A percentile compares a stretch with the other conserved stretches of the same genome.
Conservation (phyloP, 2,888 invertebrate species). For the Chalcosyrphus nemorum region DNA sequence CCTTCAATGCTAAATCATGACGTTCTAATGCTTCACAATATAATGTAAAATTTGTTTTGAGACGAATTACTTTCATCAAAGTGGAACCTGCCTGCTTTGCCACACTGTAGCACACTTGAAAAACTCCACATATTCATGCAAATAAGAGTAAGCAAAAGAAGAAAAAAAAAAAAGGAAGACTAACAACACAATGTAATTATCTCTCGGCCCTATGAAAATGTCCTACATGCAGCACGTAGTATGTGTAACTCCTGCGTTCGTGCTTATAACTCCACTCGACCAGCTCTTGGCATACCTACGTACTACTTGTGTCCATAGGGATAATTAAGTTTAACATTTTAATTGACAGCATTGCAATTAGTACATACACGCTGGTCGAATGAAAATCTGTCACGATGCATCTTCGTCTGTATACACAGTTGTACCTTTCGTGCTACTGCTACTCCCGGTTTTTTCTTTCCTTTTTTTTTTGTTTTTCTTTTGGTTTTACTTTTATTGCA, state of each 20-base stretch:
- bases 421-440: constrained; percentile 12
- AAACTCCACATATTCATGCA: constrained; percentile 5
- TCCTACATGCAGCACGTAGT: constrained; percentile 18
- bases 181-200: constrained; percentile 63
- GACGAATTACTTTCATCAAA: no score
- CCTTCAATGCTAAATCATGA: no score
- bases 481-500: constrained; percentile 1
- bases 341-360: constrained; percentile 72
- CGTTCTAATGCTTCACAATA: no score
- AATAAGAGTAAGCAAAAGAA: neutral
- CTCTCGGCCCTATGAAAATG: constrained; percentile 22
- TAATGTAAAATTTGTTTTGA: no score
- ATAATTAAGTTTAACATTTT: constrained; percentile 73
- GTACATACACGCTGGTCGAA: constrained; percentile 64
- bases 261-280: constrained; percentile 21
- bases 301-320: constrained; percentile 56
- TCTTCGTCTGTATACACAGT: constrained; percentile 45
- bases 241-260: constrained; percentile 6
- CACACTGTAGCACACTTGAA: constrained; percentile 3
- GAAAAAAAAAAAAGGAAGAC: constrained; percentile 6
- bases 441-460: neutral
- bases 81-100: neutral
- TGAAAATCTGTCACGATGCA: constrained; percentile 72
- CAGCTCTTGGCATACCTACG: constrained; percentile 24
- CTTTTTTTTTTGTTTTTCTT: constrained; percentile 2